These are phyloP conservation scores for Sinocyclocheilus grahami DNA, from an alignment of 2,113 vertebrate genomes.

Conservation along the genomic window DNA sequence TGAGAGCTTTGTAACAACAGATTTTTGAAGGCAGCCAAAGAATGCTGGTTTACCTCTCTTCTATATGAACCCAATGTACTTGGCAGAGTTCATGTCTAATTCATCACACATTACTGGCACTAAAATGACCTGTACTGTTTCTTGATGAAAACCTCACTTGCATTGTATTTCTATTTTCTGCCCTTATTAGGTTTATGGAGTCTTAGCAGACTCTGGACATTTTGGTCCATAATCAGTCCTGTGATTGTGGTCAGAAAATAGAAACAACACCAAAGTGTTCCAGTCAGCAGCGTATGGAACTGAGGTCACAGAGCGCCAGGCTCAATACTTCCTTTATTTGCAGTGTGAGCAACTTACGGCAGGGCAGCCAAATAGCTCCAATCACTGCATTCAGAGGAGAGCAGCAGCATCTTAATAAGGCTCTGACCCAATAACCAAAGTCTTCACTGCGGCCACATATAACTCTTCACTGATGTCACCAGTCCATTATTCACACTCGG, in stretches of 20 bases:
- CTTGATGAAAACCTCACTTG: conserved; percentile 56
- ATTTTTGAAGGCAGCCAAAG: neutral
- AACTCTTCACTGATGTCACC: conserved; percentile 44
- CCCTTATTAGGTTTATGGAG: conserved; percentile 59
- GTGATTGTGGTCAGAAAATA: conserved; percentile 71
- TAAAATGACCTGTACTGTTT: conserved; percentile 56
- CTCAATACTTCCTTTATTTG: conserved; percentile 78
- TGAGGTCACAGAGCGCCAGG: conserved; percentile 71
- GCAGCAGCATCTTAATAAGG: conserved; percentile 57
- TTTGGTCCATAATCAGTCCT: conserved; percentile 63
- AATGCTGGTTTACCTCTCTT: conserved; percentile 26
- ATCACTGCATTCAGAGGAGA: neutral
- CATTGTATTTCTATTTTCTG: conserved; percentile 57
- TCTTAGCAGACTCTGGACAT: conserved; percentile 59
- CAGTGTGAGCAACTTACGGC: conserved; percentile 58
- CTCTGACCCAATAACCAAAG: conserved; percentile 52
- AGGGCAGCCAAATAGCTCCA: conserved; percentile 14
- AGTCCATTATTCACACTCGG: conserved; percentile 39
- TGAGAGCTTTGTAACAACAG: conserved; percentile 17
- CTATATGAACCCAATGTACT: conserved; percentile 21
- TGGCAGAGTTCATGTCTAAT: conserved; percentile 1
- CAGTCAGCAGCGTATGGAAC: conserved; percentile 58
- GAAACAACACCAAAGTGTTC: conserved; percentile 68
- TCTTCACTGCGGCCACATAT: conserved; percentile 46
- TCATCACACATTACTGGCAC: conserved; percentile 24